Base-by-base conservation (phyloP, 1,140 invertebrate genomes). In the Philaenus spumarius region DNA sequence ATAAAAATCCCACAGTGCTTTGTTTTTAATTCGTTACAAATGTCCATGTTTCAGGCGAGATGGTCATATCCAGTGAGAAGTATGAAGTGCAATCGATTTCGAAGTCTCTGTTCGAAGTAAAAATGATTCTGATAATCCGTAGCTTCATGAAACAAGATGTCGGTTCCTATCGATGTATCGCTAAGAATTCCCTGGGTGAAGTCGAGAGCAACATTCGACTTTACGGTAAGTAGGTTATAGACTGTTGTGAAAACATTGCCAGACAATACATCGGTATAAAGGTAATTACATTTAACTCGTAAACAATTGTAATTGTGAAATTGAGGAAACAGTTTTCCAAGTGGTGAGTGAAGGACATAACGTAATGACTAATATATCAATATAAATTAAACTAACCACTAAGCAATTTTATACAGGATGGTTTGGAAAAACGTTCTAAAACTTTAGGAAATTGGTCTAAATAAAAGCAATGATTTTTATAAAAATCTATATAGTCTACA, bases 121-220 rank as follows among this genome's bases (percentile, higher is more conserved):
- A 82, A 55, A 93, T 97, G 86, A 80, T 82, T 45, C 76, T 97
- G 59, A 86, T 81, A 39, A 90, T 98, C 58, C 78, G 82, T 23
- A 81, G 86, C 67, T 79, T 97, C 42, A 82, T 88, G 47, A 77
- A 80, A 59, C 37, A 82, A 22, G 93, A 98, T 72, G 82, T 88
- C 35, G 93, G 93, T 17, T 83, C 83, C 0, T 95, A 95, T 75
- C 79, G 80, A 46, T 97, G 94, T 69, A 85, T 93, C 37, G 90
- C 92, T 3, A 93, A 93, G 67, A 97, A 96, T 76, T 89, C 88
- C 2, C 77, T 95, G 1, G 93, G 93, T 1, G 89, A 89, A 69
- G 90, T 92, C 22, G 89, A 93, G 67, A 90, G 90, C 71, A 84
- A 82, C 59, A 94, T 97, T 70, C 79, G 89, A 61, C 74, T 97